Evolutionary conservation across 2,888 invertebrate genomes (phyloP), one percentile per base, ranked within the genome.

Genomic region (Mayetiola destructor): DNA sequence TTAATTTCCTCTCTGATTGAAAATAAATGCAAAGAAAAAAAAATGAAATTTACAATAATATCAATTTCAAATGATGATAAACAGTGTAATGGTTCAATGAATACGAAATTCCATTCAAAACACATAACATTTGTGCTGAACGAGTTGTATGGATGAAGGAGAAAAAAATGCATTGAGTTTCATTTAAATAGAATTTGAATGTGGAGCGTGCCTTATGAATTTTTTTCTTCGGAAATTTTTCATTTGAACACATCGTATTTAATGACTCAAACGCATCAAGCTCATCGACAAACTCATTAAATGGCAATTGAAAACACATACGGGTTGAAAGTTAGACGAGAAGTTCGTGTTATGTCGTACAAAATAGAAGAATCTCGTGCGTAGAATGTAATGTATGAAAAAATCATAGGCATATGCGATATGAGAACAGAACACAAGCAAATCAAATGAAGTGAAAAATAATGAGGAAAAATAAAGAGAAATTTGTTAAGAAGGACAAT

Each of bases 391-490:
- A 27, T 27, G 27, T 48, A 27, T n/a, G 48, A n/a, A n/a, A n/a
- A n/a, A n/a, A n/a, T n/a, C n/a, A n/a, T n/a, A n/a, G n/a, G n/a
- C n/a, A n/a, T 14, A 23, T 23, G 27, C 14, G 27, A 23, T 48
- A 27, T 27, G 48, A 6, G 12, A 9, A 32, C 32, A 32, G 6
- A 32, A 32, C 27, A 27, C 27, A 27, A n/a, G 16, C 8, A 27
- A 3, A 48, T 21, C 6, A 16, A 27, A 48, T 1, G 27, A 48
- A 48, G 2, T 6, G 27, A 2, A 27, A 48, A 27, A 48, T 27
- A 48, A 48, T 48, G 3, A 27, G n/a, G 48, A 48, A 48, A 48
- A 48, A 48, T 27, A 48, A 27, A 48, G 48, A 27, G n/a, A n/a
- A n/a, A n/a, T n/a, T n/a, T n/a, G n/a, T n/a, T n/a, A n/a, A n/a